Conservation (phyloP, 2,888 invertebrate genomes). For the Chrysomela aeneicollis region DNA sequence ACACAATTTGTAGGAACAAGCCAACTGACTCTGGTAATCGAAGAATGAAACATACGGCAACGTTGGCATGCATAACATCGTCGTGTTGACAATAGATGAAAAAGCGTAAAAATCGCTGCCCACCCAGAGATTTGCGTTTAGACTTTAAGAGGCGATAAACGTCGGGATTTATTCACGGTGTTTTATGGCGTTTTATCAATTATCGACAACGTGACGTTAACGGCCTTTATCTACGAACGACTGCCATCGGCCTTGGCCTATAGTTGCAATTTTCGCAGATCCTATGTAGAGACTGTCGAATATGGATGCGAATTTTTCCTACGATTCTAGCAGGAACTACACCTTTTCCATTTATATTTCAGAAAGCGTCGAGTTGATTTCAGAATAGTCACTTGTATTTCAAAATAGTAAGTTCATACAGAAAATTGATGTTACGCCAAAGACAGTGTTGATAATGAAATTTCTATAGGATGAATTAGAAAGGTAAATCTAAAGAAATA, state of each 20-base stretch:
- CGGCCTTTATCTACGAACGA: constrained; percentile 14
- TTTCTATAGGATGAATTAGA: too few relatives aligned
- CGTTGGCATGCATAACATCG: not conserved
- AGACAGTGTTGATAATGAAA: too few relatives aligned
- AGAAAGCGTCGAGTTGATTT: too few relatives aligned
- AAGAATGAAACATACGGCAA: too few relatives aligned
- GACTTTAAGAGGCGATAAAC: constrained; percentile 1
- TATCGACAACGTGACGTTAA: constrained; percentile 19
- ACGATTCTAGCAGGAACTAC: too few relatives aligned
- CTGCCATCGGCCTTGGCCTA: not conserved
- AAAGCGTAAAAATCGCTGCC: constrained; percentile 5
- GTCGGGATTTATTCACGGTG: constrained; percentile 4
- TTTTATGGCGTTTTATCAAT: constrained; percentile 18
- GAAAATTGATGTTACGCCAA: too few relatives aligned
- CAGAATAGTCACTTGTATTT: too few relatives aligned
- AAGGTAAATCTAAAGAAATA: too few relatives aligned
- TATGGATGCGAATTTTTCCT: not conserved
- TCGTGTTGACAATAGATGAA: constrained; percentile 3
- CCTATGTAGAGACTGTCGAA: not conserved
- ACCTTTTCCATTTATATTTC: too few relatives aligned
- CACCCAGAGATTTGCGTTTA: constrained; percentile 3
- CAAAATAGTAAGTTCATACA: too few relatives aligned
- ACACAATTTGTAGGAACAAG: too few relatives aligned
- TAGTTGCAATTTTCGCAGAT: not conserved
- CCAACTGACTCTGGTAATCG: too few relatives aligned